phyloP scores from a whole-genome alignment of 2,888 invertebrate genomes.

The Allophyes oxyacanthae region DNA sequence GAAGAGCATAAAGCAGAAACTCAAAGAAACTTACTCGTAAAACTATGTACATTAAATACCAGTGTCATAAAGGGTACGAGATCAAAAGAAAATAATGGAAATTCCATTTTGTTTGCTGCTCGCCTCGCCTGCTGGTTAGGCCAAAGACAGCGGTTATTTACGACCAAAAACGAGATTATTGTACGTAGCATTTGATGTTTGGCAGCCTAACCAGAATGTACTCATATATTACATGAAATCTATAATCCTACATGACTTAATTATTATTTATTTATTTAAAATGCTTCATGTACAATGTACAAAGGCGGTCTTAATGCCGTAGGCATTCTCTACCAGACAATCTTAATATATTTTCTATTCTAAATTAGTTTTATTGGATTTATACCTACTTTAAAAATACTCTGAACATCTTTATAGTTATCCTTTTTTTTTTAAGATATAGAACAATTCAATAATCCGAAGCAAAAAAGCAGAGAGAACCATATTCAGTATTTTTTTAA shows the following conservation, averaged over 20 bases:
- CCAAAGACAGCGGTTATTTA: slow-evolving; percentile 29
- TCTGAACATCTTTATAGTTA: too few species aligned
- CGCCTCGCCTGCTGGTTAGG: slow-evolving; percentile 28
- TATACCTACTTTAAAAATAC: too few species aligned
- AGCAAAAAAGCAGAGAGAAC: neutral
- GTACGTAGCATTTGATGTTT: slow-evolving; percentile 3
- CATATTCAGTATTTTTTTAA: slow-evolving; percentile 12
- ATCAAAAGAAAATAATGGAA: slow-evolving; percentile 60
- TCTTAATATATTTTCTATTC: too few species aligned
- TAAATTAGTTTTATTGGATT: too few species aligned
- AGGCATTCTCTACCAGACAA: too few species aligned
- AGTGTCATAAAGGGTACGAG: slow-evolving; percentile 54
- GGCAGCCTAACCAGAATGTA: slow-evolving; percentile 5
- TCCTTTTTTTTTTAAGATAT: too few species aligned
- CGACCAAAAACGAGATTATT: slow-evolving; percentile 26
- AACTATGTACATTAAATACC: slow-evolving; percentile 60
- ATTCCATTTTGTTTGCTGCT: slow-evolving; percentile 51
- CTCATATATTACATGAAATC: neutral
- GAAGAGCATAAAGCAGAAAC: slow-evolving; percentile 35
- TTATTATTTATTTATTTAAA: too few species aligned
- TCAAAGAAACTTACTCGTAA: slow-evolving; percentile 45
- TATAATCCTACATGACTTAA: too few species aligned
- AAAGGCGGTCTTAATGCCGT: too few species aligned
- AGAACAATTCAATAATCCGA: neutral
- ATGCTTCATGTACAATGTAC: too few species aligned